Conservation (phyloP, 2,888 invertebrate species). For the Muschampia plurimacula region DNA sequence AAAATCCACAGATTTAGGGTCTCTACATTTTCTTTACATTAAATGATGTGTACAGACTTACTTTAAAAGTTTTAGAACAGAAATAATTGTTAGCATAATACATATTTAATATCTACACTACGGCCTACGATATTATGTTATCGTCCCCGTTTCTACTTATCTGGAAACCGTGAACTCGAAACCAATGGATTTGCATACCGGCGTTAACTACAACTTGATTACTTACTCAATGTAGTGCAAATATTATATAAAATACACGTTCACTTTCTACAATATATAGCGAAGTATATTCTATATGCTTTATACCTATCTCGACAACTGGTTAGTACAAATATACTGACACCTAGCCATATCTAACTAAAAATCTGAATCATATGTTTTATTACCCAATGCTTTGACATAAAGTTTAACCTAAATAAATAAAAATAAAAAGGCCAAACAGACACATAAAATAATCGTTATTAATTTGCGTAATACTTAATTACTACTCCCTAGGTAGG, state of each 20-base stretch:
- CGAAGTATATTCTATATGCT: neutral
- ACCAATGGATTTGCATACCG: conserved; percentile 26
- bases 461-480: neutral
- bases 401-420: too few relatives aligned
- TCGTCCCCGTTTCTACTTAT: conserved; percentile 29
- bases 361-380: too few relatives aligned
- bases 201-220: conserved; percentile 15
- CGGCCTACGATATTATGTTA: conserved; percentile 16
- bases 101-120: neutral
- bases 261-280: conserved; percentile 29
- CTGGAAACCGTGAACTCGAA: conserved; percentile 34
- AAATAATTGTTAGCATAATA: neutral
- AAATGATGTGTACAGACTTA: too few relatives aligned
- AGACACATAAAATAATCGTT: too few relatives aligned
- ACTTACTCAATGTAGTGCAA: conserved; percentile 28
- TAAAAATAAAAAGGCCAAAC: too few relatives aligned
- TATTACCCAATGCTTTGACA: too few relatives aligned
- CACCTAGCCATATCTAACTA: neutral
- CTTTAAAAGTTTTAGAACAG: neutral
- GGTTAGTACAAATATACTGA: neutral
- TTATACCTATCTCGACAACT: neutral
- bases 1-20: neutral
- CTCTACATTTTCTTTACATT: neutral
- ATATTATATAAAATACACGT: conserved; percentile 32
- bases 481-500: neutral